Percentiles rank a stretch among this genome's conserved stretches.
These are phyloP conservation scores for Colaptes auratus DNA, from an alignment of 2,113 vertebrate genomes.

Conservation along the genomic window DNA sequence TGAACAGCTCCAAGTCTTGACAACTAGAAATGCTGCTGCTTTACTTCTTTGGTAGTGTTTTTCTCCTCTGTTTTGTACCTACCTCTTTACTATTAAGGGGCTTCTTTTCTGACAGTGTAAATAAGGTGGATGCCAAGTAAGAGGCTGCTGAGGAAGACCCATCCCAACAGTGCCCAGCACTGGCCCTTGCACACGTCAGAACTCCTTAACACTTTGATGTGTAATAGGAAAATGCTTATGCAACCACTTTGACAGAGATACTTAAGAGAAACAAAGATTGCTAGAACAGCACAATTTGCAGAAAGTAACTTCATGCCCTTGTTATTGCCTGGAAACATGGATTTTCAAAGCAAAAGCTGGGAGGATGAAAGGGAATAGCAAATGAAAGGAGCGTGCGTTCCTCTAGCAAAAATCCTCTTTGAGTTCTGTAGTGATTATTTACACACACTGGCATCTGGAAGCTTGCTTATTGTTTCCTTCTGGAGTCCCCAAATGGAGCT, in stretches of 20 bases:
- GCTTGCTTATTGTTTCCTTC: background rate
- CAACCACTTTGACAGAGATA: background rate
- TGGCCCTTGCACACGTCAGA: background rate
- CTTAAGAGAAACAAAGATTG: constrained; percentile 26
- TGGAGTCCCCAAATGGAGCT: background rate
- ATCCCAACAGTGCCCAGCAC: background rate
- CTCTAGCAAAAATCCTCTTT: constrained; percentile 17
- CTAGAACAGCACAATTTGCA: constrained; percentile 32
- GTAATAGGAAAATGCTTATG: constrained; percentile 4
- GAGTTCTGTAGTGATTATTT: constrained; percentile 10
- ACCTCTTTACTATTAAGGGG: background rate
- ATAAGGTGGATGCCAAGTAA: background rate
- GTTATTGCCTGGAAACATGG: constrained; percentile 41
- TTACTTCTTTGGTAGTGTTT: background rate
- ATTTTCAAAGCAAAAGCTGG: constrained; percentile 51
- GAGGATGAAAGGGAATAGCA: constrained; percentile 62
- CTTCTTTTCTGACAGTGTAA: background rate
- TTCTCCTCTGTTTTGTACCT: background rate
- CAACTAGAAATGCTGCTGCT: background rate
- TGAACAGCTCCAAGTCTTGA: background rate
- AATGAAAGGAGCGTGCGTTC: constrained; percentile 28
- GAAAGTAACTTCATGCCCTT: constrained; percentile 47
- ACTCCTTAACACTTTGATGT: background rate
- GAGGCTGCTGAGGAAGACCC: background rate
- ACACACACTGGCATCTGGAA: background rate